Evolutionary conservation across 2,888 invertebrate species (phyloP), one percentile per base, ranked within the genome.

Genomic region (Tribolium freemani): DNA sequence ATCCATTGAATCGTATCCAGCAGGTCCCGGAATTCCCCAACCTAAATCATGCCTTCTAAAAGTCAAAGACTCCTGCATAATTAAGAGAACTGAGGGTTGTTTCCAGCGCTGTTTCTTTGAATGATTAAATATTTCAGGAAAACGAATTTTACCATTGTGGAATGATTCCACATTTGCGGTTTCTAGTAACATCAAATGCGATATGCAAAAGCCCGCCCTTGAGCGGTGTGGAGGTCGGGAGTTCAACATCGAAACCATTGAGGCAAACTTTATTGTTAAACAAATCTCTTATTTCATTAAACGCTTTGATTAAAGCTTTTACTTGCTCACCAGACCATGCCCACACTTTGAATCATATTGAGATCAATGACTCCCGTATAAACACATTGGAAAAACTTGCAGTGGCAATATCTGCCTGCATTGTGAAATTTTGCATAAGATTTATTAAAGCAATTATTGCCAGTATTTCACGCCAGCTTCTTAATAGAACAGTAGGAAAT

Each of bases 241-340:
- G 77, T 78, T 79, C 77, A 77, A 79, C 79, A 79, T 76, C 71
- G 73, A 77, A 77, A 72, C 77, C 80, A 77, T 79, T 78, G 80
- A 82, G 82, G 82, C 82, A 78, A 80, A 83, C 79, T 81, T 82
- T 82, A 83, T 83, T 83, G 83, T 82, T 82, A 82, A 83, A 80
- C 82, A 84, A 83, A 83, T 83, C 84, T 83, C 82, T 83, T 82
- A 84, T 83, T 84, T 82, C 83, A 83, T 84, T 83, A 83, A 83
- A 81, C 84, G 81, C 84, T 84, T 83, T 83, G 83, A 84, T 84
- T 83, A 83, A 79, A 81, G 83, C 83, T 82, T 83, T 82, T 82
- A 80, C 81, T 80, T 83, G 83, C 79, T 80, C 81, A 84, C 82
- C 80, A 84, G 84, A 84, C 84, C 84, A 80, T 84, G 82, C 75